A percentile compares a stretch with the other conserved stretches of the same genome.
These are phyloP conservation scores for Nomada fucata DNA, from an alignment of 2,888 invertebrate species.

Conservation along the genomic window DNA sequence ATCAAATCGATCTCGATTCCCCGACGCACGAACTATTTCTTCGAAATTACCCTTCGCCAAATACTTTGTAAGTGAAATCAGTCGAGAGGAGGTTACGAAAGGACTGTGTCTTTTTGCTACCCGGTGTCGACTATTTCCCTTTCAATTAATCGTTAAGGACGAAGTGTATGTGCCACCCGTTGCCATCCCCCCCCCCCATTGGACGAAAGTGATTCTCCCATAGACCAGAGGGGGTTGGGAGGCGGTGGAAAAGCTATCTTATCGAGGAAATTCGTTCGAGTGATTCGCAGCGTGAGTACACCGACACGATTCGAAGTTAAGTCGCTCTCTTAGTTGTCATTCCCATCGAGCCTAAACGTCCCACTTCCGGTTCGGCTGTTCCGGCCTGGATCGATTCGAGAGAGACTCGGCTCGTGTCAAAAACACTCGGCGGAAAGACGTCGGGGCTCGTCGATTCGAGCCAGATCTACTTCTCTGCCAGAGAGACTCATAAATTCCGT, in stretches of 20 bases:
- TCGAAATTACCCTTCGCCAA: too few species aligned
- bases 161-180: neutral
- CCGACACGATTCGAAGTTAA: constrained; percentile 47
- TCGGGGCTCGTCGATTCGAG: constrained; percentile 51
- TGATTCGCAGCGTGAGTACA: constrained; percentile 13
- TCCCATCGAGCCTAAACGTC: constrained; percentile 65
- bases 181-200: too few species aligned
- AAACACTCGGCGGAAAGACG: constrained; percentile 66
- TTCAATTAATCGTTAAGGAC: constrained; percentile 33
- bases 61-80: neutral
- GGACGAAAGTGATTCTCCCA: constrained; percentile 27
- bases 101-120: neutral
- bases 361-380: constrained; percentile 73
- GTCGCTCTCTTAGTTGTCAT: constrained; percentile 59
- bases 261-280: constrained; percentile 32
- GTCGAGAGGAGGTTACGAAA: too few species aligned
- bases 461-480: constrained; percentile 25
- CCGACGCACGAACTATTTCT: too few species aligned
- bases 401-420: constrained; percentile 62
- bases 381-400: constrained; percentile 68
- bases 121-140: constrained; percentile 18
- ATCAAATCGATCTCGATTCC: too few species aligned
- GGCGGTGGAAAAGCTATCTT: constrained; percentile 16
- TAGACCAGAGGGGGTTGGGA: neutral
- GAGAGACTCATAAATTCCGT: constrained; percentile 61